A percentile compares a stretch with the other conserved stretches of the same genome.
These are phyloP conservation scores for Dolichomitus sp. DNA, from an alignment of 2,888 invertebrate genomes.

Conservation along the genomic window DNA sequence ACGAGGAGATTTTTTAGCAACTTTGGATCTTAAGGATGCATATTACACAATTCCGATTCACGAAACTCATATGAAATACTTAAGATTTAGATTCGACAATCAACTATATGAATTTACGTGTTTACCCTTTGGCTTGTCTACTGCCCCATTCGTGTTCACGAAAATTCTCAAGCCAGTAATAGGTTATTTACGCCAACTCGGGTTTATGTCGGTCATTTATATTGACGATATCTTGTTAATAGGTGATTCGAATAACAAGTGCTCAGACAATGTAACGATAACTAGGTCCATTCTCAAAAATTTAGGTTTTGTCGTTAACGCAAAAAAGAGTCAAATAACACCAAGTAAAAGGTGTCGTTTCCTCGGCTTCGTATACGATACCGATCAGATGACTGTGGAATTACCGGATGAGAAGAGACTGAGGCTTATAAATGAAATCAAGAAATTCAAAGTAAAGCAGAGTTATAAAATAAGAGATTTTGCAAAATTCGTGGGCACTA, in stretches of 20 bases:
- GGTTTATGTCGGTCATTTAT: slow-evolving; percentile 46
- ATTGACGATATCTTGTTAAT: slow-evolving; percentile 56
- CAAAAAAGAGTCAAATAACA: too few relatives aligned
- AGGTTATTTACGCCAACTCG: slow-evolving; percentile 30
- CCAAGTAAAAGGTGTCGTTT: too few relatives aligned
- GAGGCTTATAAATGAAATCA: slow-evolving; percentile 25
- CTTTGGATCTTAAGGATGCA: slow-evolving; percentile 37
- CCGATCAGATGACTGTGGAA: slow-evolving; percentile 32
- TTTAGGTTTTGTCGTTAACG: slow-evolving; percentile 50
- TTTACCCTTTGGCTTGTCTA: slow-evolving; percentile 44
- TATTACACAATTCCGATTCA: slow-evolving; percentile 19
- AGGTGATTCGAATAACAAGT: slow-evolving; percentile 38
- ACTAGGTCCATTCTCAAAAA: slow-evolving; percentile 9
- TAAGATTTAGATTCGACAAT: slow-evolving; percentile 31
- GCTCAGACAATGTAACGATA: slow-evolving; percentile 6
- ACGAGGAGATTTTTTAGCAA: slow-evolving; percentile 1
- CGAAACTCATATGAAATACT: slow-evolving; percentile 18
- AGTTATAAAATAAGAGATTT: slow-evolving; percentile 60
- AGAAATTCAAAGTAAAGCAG: slow-evolving; percentile 5
- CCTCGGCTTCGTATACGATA: too few relatives aligned
- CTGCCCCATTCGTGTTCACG: not conserved
- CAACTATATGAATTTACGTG: slow-evolving; percentile 40
- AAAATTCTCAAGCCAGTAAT: slow-evolving; percentile 58
- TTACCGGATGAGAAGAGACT: slow-evolving; percentile 42
- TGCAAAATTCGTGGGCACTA: slow-evolving; percentile 59